These are phyloP conservation scores for Chionoecetes opilio DNA, from an alignment of 1,140 invertebrate genomes.

Conservation along the genomic window DNA sequence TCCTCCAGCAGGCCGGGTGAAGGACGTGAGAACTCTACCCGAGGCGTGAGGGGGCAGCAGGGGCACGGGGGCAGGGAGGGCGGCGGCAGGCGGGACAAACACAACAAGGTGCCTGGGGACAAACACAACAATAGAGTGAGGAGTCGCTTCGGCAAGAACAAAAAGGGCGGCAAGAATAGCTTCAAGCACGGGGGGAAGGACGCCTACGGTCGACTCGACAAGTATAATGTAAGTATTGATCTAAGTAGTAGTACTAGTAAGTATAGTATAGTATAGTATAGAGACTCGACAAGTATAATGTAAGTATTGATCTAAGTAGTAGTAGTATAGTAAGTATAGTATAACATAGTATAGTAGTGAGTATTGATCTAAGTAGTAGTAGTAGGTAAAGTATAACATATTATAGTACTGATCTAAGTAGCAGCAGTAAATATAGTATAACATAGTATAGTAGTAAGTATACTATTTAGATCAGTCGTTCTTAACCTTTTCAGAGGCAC, in stretches of 20 bases:
- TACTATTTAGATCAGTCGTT: too few species aligned
- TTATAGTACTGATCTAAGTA: too few species aligned
- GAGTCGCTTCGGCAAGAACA: constrained; percentile 54
- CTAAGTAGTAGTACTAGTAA: neutral
- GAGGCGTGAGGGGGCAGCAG: constrained; percentile 30
- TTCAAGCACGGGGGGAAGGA: constrained; percentile 58
- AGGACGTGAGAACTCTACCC: constrained; percentile 29
- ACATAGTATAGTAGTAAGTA: too few species aligned
- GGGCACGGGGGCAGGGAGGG: constrained; percentile 33
- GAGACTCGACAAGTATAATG: constrained; percentile 66
- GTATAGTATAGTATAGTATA: too few species aligned
- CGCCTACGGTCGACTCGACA: constrained; percentile 60
- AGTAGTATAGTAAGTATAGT: too few species aligned
- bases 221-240: constrained; percentile 64
- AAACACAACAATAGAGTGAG: constrained; percentile 69
- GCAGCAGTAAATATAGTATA: too few species aligned
- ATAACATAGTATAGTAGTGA: constrained; percentile 11
- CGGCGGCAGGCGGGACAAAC: constrained; percentile 17
- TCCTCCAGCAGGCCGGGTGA: constrained; percentile 39
- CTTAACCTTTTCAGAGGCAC: too few species aligned
- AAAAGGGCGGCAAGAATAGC: constrained; percentile 34
- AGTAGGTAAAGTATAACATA: too few species aligned
- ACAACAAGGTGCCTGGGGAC: constrained; percentile 34
- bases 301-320: constrained; percentile 39
- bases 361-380: neutral